A percentile compares a stretch with the other conserved stretches of the same genome.
These are phyloP conservation scores for Hermodice carunculata DNA, from an alignment of 2,888 invertebrate genomes.

Conservation along the genomic window DNA sequence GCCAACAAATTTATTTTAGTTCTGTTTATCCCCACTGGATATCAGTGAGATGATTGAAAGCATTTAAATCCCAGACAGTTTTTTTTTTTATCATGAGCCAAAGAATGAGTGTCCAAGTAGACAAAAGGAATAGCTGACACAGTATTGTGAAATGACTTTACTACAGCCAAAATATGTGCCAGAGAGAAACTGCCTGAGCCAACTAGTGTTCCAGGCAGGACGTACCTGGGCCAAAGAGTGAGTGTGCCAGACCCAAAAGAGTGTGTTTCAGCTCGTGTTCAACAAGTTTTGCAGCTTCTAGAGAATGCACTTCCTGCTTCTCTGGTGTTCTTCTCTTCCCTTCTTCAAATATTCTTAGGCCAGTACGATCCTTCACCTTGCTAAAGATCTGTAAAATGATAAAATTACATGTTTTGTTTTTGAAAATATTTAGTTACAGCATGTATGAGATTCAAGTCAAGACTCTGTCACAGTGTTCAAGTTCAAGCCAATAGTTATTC, in stretches of 20 bases:
- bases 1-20: not conserved
- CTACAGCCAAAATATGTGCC: no score
- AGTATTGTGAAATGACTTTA: no score
- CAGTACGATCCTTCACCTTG: slow-evolving; percentile 42
- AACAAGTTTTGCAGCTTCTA: slow-evolving; percentile 88
- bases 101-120: no score
- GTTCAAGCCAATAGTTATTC: no score
- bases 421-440: not conserved
- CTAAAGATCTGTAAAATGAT: slow-evolving; percentile 46
- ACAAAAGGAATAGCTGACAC: no score
- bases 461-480: not conserved
- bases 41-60: no score
- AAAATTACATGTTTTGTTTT: not conserved
- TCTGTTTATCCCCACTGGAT: no score
- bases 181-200: no score
- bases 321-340: slow-evolving; percentile 57
- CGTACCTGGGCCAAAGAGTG: slow-evolving; percentile 83
- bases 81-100: no score
- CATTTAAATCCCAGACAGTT: not conserved
- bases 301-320: slow-evolving; percentile 88
- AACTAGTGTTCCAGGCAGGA: not conserved
- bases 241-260: slow-evolving; percentile 80
- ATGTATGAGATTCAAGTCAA: not conserved
- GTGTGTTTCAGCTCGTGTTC: slow-evolving; percentile 86
- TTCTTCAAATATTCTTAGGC: slow-evolving; percentile 45